These are phyloP conservation scores for Hippopotamus amphibius DNA, from an alignment of 2,113 vertebrate genomes.

Conservation along the genomic window DNA sequence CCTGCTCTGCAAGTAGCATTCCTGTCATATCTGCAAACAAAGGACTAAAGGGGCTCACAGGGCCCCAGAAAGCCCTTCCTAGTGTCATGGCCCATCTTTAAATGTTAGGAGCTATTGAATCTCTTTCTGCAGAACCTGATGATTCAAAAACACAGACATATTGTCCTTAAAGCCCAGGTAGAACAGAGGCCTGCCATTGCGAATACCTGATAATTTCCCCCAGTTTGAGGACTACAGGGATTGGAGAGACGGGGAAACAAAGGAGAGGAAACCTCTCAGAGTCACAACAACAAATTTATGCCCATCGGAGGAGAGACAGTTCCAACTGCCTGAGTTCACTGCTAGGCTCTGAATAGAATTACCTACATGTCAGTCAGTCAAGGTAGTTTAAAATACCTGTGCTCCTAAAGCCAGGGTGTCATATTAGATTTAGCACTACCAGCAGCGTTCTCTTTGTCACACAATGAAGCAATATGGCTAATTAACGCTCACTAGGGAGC, in stretches of 20 bases:
- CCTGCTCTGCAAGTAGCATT: background rate
- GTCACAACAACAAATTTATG: constrained; percentile 75
- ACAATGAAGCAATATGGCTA: constrained; percentile 90
- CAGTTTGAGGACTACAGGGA: background rate
- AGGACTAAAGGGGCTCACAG: background rate
- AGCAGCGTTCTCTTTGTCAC: constrained; percentile 89
- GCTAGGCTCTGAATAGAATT: constrained; percentile 86
- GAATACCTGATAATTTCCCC: background rate
- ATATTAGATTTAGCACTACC: constrained; percentile 88
- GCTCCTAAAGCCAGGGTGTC: constrained; percentile 87
- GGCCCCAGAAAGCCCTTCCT: background rate
- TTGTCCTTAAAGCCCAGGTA: background rate
- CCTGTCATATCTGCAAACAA: constrained; percentile 8
- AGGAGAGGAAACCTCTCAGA: constrained; percentile 69
- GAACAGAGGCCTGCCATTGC: background rate
- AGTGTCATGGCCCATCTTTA: background rate
- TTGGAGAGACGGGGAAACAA: background rate
- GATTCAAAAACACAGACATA: constrained; percentile 21
- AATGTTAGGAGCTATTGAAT: background rate
- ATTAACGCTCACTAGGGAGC: constrained; percentile 90
- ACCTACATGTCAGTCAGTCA: constrained; percentile 87
- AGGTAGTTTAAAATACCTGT: constrained; percentile 89
- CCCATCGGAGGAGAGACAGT: constrained; percentile 68
- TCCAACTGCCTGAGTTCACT: constrained; percentile 70
- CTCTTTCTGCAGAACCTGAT: constrained; percentile 10